Evolutionary conservation across 2,113 vertebrate species (phyloP).

Genomic region (Hypanus sabinus): DNA sequence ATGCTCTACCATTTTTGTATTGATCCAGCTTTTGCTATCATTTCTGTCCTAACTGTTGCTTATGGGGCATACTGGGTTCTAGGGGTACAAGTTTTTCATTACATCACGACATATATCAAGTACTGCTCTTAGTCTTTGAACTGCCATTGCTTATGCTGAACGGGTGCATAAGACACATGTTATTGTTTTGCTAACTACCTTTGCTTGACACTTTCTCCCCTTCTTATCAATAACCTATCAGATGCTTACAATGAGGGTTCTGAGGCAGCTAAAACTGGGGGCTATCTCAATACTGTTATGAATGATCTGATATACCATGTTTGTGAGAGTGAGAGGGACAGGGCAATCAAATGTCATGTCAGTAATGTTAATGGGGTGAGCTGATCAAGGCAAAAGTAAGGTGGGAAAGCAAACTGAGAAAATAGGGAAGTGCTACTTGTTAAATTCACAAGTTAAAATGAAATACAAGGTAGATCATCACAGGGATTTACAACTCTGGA

Average conservation of each 20-base stretch:
- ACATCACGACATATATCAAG: neutral
- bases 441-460: neutral
- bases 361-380: neutral
- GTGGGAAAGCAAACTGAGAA: neutral
- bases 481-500: neutral
- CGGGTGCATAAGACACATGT: neutral
- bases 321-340: neutral
- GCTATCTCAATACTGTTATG: neutral
- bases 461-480: neutral
- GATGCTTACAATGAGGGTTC: neutral
- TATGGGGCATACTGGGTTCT: neutral
- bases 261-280: neutral
- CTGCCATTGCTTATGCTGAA: neutral
- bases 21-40: neutral
- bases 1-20: neutral
- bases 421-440: neutral
- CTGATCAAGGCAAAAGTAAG: neutral
- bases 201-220: neutral
- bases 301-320: neutral
- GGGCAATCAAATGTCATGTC: neutral
- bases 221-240: neutral
- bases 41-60: neutral
- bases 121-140: neutral
- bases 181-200: no score
- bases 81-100: neutral